phyloP scores from a whole-genome alignment of 1,140 invertebrate species.

The Drosophila bipectinata region DNA sequence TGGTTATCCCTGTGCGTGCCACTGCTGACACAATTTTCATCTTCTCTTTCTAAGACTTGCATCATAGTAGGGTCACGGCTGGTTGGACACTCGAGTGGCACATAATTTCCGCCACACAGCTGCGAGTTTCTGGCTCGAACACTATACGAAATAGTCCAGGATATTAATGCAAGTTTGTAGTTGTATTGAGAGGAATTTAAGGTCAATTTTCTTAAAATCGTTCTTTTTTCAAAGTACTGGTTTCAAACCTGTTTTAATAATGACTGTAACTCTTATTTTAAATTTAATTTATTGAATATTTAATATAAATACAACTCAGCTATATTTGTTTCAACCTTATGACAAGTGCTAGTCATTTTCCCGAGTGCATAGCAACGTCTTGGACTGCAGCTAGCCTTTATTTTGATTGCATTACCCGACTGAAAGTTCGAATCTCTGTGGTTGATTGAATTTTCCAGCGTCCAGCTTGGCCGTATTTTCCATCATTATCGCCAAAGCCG shows the following conservation, averaged over 20 bases:
- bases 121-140: constrained; percentile 7
- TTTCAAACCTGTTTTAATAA: too few relatives aligned
- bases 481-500: constrained; percentile 16
- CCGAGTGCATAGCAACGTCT: not conserved
- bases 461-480: constrained; percentile 41
- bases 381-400: constrained; percentile 13
- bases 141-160: not conserved
- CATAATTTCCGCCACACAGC: constrained; percentile 60
- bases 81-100: constrained; percentile 72
- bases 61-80: constrained; percentile 67
- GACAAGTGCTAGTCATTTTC: not conserved
- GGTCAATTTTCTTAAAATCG: too few relatives aligned
- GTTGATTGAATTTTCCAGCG: constrained; percentile 64
- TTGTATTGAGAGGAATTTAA: not conserved
- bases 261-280: too few relatives aligned
- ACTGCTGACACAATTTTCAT: constrained; percentile 68
- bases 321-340: not conserved
- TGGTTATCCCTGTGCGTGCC: constrained; percentile 57
- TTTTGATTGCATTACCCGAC: constrained; percentile 58
- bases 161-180: not conserved
- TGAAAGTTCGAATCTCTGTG: constrained; percentile 28
- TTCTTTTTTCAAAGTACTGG: not conserved
- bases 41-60: constrained; percentile 56
- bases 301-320: too few relatives aligned
- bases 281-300: too few relatives aligned